Evolutionary conservation across 2,888 invertebrate species (phyloP).

Genomic region (Clostera curtula): DNA sequence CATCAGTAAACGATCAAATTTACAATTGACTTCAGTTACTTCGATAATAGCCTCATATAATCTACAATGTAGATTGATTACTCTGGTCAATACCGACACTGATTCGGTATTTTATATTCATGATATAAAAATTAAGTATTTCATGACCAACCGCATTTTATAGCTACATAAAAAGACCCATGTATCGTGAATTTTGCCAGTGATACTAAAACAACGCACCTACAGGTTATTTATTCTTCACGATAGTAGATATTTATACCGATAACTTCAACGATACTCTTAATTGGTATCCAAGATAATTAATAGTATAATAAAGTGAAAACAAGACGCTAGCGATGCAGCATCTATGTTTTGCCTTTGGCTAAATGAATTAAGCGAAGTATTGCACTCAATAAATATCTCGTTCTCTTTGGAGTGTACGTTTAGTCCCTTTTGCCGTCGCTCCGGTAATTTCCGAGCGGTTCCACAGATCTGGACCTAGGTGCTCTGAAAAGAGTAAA

Average conservation of each 20-base stretch:
- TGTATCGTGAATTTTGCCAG: too few relatives aligned
- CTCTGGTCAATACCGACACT: too few relatives aligned
- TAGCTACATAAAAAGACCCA: too few relatives aligned
- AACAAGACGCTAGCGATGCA: constrained; percentile 22
- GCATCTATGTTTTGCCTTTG: constrained; percentile 51
- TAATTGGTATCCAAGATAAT: constrained; percentile 17
- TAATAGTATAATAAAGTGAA: constrained; percentile 16
- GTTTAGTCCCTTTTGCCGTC: constrained; percentile 56
- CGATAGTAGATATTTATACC: constrained; percentile 13
- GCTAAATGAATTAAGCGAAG: constrained; percentile 45
- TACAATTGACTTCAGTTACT: too few relatives aligned
- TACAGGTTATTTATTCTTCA: constrained; percentile 11
- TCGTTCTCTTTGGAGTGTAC: constrained; percentile 44
- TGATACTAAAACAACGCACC: constrained; percentile 16
- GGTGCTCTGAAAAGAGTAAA: constrained; percentile 60
- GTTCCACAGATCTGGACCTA: constrained; percentile 74
- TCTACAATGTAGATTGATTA: too few relatives aligned
- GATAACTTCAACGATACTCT: constrained; percentile 14
- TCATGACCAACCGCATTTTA: too few relatives aligned
- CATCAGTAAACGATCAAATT: too few relatives aligned
- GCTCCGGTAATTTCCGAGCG: constrained; percentile 63
- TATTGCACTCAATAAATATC: constrained; percentile 59
- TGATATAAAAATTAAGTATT: too few relatives aligned
- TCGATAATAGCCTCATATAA: too few relatives aligned
- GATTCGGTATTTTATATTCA: too few relatives aligned